These are phyloP conservation scores for Coluber constrictor DNA, from an alignment of 2,797 vertebrate genomes.

Conservation along the genomic window DNA sequence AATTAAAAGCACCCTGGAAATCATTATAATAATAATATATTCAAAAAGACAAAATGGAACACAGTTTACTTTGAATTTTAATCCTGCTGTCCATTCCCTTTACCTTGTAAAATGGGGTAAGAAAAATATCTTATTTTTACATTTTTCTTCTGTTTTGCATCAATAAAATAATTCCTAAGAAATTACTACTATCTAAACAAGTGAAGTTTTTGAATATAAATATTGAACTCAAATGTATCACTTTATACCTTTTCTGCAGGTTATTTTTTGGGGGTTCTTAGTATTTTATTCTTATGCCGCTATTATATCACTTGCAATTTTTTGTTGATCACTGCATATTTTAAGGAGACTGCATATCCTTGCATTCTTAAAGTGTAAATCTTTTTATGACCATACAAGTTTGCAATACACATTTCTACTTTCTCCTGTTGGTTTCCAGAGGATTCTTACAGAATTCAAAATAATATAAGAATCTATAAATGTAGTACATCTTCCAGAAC, in stretches of 20 bases:
- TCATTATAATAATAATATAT: not conserved
- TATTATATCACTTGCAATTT: not conserved
- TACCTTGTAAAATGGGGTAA: not conserved
- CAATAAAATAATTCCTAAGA: not conserved
- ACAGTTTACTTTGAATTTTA: not conserved
- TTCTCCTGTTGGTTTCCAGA: not conserved
- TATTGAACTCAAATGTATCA: not conserved
- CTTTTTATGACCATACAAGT: not conserved
- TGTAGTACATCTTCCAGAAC: not conserved
- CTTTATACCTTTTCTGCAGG: not conserved
- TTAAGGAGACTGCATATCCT: not conserved
- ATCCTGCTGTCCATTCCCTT: not conserved
- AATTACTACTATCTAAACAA: not conserved
- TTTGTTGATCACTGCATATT: not conserved
- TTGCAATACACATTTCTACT: not conserved
- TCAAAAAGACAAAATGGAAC: not conserved
- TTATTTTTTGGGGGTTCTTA: not conserved
- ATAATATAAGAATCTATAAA: not conserved
- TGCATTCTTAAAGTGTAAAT: not conserved
- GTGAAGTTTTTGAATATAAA: not conserved
- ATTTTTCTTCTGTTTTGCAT: not conserved
- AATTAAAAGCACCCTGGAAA: not conserved
- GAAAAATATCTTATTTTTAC: not conserved
- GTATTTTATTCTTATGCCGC: not conserved
- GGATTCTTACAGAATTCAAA: not conserved